Evolutionary conservation across 2,797 vertebrate species (phyloP), one percentile per base, ranked within the genome.

Genomic region (Scyliorhinus canicula): DNA sequence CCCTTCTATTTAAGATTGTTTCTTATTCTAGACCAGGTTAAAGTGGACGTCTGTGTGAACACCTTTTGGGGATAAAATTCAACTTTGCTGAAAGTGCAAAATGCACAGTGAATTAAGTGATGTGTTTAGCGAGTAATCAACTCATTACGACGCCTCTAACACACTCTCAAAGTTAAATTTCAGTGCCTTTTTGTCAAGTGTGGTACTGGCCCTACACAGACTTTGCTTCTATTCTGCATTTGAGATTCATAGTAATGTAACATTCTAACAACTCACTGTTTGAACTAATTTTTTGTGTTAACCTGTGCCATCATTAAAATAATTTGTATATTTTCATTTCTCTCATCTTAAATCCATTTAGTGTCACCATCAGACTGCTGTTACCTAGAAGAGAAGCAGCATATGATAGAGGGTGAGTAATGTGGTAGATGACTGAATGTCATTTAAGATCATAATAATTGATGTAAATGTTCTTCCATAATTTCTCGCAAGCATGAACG

Each of bases 311-410:
- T 67, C 67, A 4, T 35, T 52, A 88, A 31, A 57, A 4, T 60
- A 31, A 35, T 88, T 4, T 21, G 0, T 93, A 44, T 65, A 40
- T 50, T 50, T 71, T 71, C 44, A 90, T 90, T 88, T 88, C 57
- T 35, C 28, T 88, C 85, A 69, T 71, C 50, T 74, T 35, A 74
- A 94, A 74, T 95, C 95, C 60, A 96, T 95, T 63, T 96, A 98
- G 98, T 96, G 28, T 95, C 95, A 96, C 95, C 96, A 93, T 95
- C 96, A 95, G 98, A 98, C 95, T 97, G 97, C 96, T 97, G 97
- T 97, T 98, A 98, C 97, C 97, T 98, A 97, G 98, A 97, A 95
- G 98, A 98, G 96, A 99, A 98, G 96, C 98, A 97, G 95, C 97
- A 97, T 82, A 97, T 98, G 96, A 97, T 96, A 96, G 98, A 99